Percentiles rank a stretch among this genome's conserved stretches.
Conservation (phyloP, 53 echinoderm and acorn worm genomes). For the Echinarachnius parma region DNA sequence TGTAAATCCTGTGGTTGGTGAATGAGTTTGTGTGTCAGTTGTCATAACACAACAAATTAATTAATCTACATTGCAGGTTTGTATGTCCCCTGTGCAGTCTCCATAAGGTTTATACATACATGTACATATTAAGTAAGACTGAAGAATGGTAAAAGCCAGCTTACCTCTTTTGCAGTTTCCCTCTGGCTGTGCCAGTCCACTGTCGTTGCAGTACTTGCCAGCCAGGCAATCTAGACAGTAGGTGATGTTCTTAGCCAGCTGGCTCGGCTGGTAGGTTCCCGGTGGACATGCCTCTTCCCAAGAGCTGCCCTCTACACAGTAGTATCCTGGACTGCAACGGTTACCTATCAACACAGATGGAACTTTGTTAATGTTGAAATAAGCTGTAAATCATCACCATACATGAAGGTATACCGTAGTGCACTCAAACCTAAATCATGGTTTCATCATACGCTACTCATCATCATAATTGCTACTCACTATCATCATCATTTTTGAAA, state of each 20-base stretch:
- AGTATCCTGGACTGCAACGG: constrained; percentile 80
- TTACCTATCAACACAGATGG: constrained; percentile 48
- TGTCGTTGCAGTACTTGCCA: constrained; percentile 88
- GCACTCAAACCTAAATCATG: neutral
- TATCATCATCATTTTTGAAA: constrained; percentile 14
- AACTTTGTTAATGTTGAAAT: neutral
- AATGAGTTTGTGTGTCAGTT: too few species aligned
- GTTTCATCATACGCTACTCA: neutral
- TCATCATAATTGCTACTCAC: neutral
- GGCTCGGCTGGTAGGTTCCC: constrained; percentile 85
- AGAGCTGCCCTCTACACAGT: constrained; percentile 73
- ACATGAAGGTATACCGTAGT: neutral
- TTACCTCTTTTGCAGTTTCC: constrained; percentile 79
- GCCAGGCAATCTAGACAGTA: constrained; percentile 85
- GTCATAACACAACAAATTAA: too few species aligned
- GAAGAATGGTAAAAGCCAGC: too few species aligned
- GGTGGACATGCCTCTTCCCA: constrained; percentile 79
- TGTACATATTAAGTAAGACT: too few species aligned
- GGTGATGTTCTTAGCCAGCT: constrained; percentile 76
- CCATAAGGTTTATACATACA: too few species aligned
- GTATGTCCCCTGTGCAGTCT: too few species aligned
- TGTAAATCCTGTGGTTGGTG: too few species aligned
- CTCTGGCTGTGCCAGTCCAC: constrained; percentile 75
- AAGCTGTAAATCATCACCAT: too few species aligned
- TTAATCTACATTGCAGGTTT: too few species aligned